phyloP scores from a whole-genome alignment of 2,888 invertebrate genomes.

The Fissipunctia ypsillon region DNA sequence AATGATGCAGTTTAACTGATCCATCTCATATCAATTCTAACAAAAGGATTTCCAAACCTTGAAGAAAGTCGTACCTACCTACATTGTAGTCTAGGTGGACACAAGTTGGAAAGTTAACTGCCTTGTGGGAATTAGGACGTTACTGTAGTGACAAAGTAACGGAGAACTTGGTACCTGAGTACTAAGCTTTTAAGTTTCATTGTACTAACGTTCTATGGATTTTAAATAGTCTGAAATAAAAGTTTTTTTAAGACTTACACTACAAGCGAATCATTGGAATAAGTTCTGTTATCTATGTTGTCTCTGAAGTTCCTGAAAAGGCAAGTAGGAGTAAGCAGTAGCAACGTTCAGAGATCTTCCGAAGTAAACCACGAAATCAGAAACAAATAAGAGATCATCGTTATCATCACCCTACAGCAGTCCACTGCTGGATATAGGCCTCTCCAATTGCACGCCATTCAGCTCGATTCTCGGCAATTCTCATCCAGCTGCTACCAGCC shows the following conservation, averaged over 20 bases:
- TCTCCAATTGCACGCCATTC: too few species aligned
- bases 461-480: too few species aligned
- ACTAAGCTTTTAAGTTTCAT: not conserved
- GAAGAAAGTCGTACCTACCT: slow-evolving; percentile 5
- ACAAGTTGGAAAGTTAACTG: slow-evolving; percentile 15
- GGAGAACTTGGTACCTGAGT: not conserved
- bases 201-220: not conserved
- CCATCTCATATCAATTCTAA: too few species aligned
- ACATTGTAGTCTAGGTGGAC: slow-evolving; percentile 8
- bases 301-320: not conserved
- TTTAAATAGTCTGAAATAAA: not conserved
- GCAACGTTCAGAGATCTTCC: not conserved
- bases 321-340: not conserved
- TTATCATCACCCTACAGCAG: too few species aligned
- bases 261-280: not conserved
- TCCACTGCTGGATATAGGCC: too few species aligned
- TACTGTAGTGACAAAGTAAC: not conserved
- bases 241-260: not conserved
- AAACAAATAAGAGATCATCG: too few species aligned
- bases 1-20: too few species aligned
- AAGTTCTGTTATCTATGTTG: too few species aligned
- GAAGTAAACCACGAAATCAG: too few species aligned
- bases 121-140: slow-evolving; percentile 14
- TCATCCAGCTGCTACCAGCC: too few species aligned
- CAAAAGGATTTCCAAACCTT: not conserved